Conservation (phyloP, 2,888 invertebrate genomes). For the Clepsis dumicolana region DNA sequence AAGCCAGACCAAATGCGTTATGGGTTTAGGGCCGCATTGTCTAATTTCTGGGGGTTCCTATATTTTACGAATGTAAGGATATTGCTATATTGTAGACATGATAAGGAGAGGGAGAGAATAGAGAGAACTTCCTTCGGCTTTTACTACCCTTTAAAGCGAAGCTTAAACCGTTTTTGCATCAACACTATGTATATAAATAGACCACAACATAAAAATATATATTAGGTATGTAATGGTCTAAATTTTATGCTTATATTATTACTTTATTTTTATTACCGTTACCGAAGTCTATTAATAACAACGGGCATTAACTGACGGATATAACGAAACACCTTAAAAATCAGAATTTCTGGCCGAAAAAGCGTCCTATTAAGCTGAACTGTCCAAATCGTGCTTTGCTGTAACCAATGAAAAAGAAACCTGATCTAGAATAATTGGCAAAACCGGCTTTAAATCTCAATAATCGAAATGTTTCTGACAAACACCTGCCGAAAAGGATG, state of each 20-base stretch:
- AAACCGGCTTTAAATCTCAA: no score
- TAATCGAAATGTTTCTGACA: no score
- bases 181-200: neutral
- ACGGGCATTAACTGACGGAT: neutral
- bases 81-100: neutral
- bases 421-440: neutral
- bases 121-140: no score
- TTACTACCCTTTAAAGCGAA: neutral
- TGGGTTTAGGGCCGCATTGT: neutral
- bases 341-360: neutral
- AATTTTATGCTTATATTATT: slow-evolving; percentile 5
- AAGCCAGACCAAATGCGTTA: neutral
- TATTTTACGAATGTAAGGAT: neutral
- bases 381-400: no score
- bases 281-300: neutral
- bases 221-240: neutral
- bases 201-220: neutral
- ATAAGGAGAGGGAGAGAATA: neutral
- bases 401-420: neutral
- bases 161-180: neutral
- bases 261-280: neutral
- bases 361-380: no score
- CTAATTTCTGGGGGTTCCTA: neutral
- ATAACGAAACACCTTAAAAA: slow-evolving; percentile 3
- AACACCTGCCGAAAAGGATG: no score